Conservation (phyloP, 2,797 vertebrate genomes). For the Mormyrus proboscirostris region DNA sequence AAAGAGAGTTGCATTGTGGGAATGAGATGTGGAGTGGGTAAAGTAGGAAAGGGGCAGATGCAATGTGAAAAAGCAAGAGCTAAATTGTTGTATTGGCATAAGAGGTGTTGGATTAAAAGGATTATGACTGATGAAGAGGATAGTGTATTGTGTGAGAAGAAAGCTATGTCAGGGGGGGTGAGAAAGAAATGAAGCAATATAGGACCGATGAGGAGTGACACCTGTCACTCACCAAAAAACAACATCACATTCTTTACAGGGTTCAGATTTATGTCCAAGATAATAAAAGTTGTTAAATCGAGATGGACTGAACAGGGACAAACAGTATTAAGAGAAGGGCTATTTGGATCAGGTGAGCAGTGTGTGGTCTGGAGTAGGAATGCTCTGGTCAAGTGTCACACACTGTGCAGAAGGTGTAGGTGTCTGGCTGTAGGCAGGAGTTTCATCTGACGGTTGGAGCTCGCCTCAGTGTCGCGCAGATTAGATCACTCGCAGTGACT, state of each 20-base stretch:
- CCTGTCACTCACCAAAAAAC: background rate
- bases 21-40: background rate
- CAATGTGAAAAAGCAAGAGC: background rate
- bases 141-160: background rate
- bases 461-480: constrained; percentile 20
- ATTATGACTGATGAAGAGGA: background rate
- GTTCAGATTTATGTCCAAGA: background rate
- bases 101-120: background rate
- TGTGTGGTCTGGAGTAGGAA: background rate
- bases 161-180: background rate
- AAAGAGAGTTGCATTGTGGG: background rate
- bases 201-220: background rate
- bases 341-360: background rate
- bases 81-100: background rate
- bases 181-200: background rate
- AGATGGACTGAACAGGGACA: background rate
- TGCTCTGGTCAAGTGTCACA: background rate
- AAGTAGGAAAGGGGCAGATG: background rate
- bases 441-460: background rate
- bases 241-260: background rate
- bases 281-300: too few species aligned
- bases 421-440: background rate
- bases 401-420: background rate
- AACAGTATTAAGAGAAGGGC: background rate
- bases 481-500: constrained; percentile 7